Base-by-base conservation (phyloP, 2,797 vertebrate genomes). In the Oryzias sinensis region DNA sequence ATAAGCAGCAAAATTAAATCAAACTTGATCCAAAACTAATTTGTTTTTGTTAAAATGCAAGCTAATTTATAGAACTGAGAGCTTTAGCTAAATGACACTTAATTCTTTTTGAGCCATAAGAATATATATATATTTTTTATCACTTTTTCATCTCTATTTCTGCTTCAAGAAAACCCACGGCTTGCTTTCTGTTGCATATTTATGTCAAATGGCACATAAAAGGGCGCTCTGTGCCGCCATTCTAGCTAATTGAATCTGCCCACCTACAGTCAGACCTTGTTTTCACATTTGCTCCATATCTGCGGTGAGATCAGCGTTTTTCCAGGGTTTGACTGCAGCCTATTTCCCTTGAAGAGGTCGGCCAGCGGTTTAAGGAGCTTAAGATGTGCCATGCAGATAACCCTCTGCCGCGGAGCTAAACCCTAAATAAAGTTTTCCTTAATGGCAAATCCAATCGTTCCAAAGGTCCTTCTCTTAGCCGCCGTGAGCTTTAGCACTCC, bases 401-500 rank as follows among this genome's bases (percentile, higher is more conserved):
- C 56, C 13, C 42, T 66, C 43, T 58, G 55, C 46, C 69, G 59
- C 46, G 48, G 54, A 63, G 54, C 44, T 55, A 33, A 76, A 72
- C 65, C 68, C 68, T 74, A 74, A 77, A 61, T 73, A 79, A 83
- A 79, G 72, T 72, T 84, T 79, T 37, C 50, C 73, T 73, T 81
- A 78, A 81, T 80, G 68, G 70, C 59, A 76, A 80, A 84, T 81
- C 63, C 78, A 68, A 76, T 85, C 29, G 76, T 81, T 77, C 50
- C 51, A 81, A 80, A 83, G 76, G 81, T 79, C 80, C 79, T 60
- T 75, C 65, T 60, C 61, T 55, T 66, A 64, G 56, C 57, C 56
- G 64, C 64, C 41, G 70, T 50, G 64, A 79, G 81, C 69, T 16
- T 18, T 9, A 56, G n/a, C 69, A 53, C 78, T 81, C 77, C 27